phyloP scores from a whole-genome alignment of 2,797 vertebrate species.

The Chiloscyllium punctatum region DNA sequence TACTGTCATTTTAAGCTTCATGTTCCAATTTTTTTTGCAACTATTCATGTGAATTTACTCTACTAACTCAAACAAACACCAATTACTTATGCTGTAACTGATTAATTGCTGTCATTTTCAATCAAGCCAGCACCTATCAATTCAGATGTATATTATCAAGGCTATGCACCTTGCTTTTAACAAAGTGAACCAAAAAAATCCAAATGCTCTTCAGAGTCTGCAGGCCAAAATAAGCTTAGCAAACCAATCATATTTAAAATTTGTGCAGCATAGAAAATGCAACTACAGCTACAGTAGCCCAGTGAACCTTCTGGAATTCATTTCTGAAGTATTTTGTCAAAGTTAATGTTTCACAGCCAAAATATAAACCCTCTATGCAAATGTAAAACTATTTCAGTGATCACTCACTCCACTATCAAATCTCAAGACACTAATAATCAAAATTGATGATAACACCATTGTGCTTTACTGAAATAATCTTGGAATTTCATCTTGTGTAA shows the following conservation, averaged over 20 bases:
- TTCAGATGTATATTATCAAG: neutral
- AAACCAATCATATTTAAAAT: neutral
- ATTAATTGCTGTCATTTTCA: slow-evolving; percentile 16
- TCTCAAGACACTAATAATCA: neutral
- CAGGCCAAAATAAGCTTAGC: neutral
- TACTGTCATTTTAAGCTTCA: neutral
- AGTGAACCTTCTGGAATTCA: neutral
- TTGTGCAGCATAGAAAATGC: no score
- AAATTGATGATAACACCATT: neutral
- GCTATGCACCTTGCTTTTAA: neutral
- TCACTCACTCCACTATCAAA: neutral
- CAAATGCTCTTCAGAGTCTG: neutral
- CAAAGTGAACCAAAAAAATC: neutral
- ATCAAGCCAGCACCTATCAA: slow-evolving; percentile 1
- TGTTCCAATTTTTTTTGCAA: neutral
- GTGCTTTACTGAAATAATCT: neutral
- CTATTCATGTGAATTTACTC: neutral
- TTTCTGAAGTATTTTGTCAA: neutral
- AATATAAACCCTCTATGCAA: neutral
- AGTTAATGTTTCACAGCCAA: neutral
- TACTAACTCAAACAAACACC: neutral
- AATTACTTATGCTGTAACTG: neutral
- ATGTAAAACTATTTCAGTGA: neutral
- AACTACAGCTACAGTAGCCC: neutral
- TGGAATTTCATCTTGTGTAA: neutral